Percentiles rank a stretch among this genome's conserved stretches.
Conservation (phyloP, 1,140 invertebrate species). For the Sitophilus oryzae region DNA sequence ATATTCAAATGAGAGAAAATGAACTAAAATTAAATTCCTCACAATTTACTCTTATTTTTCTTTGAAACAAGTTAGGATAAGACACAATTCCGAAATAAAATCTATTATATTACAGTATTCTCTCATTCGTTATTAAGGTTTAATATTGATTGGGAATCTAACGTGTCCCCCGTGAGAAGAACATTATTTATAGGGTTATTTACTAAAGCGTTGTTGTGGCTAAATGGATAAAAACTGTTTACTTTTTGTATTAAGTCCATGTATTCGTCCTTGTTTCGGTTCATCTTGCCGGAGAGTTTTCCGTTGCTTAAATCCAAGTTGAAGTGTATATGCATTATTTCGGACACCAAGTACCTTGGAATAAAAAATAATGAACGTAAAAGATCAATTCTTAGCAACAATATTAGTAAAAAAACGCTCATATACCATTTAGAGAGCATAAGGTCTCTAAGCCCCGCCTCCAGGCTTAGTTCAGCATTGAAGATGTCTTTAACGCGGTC, state of each 20-base stretch:
- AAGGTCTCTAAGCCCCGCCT: too few relatives aligned
- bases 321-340: conserved; percentile 51
- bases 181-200: conserved; percentile 33
- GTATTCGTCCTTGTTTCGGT: conserved; percentile 37
- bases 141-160: conserved; percentile 43
- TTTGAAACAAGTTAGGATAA: too few relatives aligned
- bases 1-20: not conserved
- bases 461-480: too few relatives aligned
- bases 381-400: too few relatives aligned
- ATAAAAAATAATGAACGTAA: not conserved
- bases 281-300: conserved; percentile 17
- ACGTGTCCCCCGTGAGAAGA: conserved; percentile 35
- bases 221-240: conserved; percentile 51
- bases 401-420: too few relatives aligned
- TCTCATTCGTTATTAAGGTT: conserved; percentile 38
- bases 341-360: conserved; percentile 50
- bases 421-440: too few relatives aligned
- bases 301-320: conserved; percentile 36
- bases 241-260: conserved; percentile 38
- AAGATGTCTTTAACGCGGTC: too few relatives aligned
- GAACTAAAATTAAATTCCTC: not conserved
- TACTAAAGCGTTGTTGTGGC: conserved; percentile 28
- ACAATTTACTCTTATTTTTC: not conserved
- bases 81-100: too few relatives aligned
- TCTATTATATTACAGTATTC: too few relatives aligned